Evolutionary conservation across 2,888 invertebrate genomes (phyloP), one percentile per base, ranked within the genome.

Genomic region (Eilema griseolum): DNA sequence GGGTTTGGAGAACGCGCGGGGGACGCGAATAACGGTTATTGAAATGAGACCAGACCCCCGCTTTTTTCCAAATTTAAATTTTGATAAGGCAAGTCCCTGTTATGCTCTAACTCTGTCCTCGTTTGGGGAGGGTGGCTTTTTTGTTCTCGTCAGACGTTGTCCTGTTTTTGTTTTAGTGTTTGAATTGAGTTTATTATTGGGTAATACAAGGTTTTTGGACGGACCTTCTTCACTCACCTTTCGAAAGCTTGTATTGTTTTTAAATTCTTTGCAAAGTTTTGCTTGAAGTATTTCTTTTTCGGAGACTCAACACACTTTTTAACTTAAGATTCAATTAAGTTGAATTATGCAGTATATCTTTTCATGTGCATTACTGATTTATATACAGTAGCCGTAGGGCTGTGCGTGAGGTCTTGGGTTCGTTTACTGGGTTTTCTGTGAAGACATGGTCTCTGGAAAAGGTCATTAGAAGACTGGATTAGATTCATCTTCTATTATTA

Each of bases 11-110:
- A 66, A 59, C 16, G 83, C 84, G 85, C 83, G 83, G 80, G 86
- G 88, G 89, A 87, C 85, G 84, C 89, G 90, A 90, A 90, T 95
- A 95, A 95, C 95, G 95, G 95, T 95, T 95, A 95, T 95, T 95
- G 95, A 95, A 95, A 95, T 95, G 95, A 95, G 94, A 90, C 89
- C 88, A 88, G 89, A 91, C 90, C 91, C 92, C 90, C 91, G 93
- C 93, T 94, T 94, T 95, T 95, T 95, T 92, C 92, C 91, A 92
- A 95, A 95, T 95, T 95, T 95, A 95, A 95, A 95, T 95, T 95
- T 95, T 95, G 95, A 95, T 95, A 95, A 95, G 95, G 95, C 94
- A 89, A 93, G 90, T 88, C 90, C 91, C 91, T 91, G 94, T 95
- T 95, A 93, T 92, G 88, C 91, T 91, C 89, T 92, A 93, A 93